Percentiles rank a stretch among this genome's conserved stretches.
Evolutionary conservation across 2,797 vertebrate genomes (phyloP).

Genomic region (Hephaestus fuliginosus): DNA sequence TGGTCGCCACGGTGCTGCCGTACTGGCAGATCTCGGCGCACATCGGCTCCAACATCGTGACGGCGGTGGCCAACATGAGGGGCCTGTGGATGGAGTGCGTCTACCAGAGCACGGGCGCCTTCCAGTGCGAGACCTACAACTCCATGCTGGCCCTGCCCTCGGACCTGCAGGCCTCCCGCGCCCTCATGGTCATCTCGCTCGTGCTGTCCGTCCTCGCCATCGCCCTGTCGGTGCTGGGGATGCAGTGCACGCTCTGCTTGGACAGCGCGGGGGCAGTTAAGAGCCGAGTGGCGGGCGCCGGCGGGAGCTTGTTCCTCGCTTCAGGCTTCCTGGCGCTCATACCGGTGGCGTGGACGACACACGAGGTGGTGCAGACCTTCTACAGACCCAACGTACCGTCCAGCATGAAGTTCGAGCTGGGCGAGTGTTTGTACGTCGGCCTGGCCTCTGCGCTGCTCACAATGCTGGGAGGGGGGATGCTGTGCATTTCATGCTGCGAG

Average conservation of each 20-base stretch:
- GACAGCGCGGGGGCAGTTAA: slow-evolving; percentile 86
- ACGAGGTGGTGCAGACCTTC: slow-evolving; percentile 93
- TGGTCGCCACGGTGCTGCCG: slow-evolving; percentile 91
- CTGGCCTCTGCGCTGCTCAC: slow-evolving; percentile 90
- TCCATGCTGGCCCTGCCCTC: slow-evolving; percentile 91
- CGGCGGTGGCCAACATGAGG: slow-evolving; percentile 90
- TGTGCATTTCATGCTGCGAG: slow-evolving; percentile 89
- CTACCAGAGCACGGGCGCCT: slow-evolving; percentile 94
- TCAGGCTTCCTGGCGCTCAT: slow-evolving; percentile 92
- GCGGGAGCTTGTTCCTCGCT: slow-evolving; percentile 86
- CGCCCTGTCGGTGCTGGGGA: slow-evolving; percentile 86
- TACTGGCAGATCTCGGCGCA: slow-evolving; percentile 93
- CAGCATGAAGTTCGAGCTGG: slow-evolving; percentile 94
- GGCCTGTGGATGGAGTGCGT: slow-evolving; percentile 99
- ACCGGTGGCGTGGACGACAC: slow-evolving; percentile 93
- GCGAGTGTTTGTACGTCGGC: slow-evolving; percentile 93
- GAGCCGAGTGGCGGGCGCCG: slow-evolving; percentile 87
- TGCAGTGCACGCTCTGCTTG: slow-evolving; percentile 95
- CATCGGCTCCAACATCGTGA: slow-evolving; percentile 94
- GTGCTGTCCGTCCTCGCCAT: slow-evolving; percentile 89
- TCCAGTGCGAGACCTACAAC: slow-evolving; percentile 97
- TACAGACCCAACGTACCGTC: slow-evolving; percentile 86
- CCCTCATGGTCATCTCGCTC: slow-evolving; percentile 94
- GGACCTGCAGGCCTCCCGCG: slow-evolving; percentile 92
- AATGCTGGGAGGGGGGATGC: slow-evolving; percentile 90